A percentile compares a stretch with the other conserved stretches of the same genome.
phyloP scores from a whole-genome alignment of 2,113 vertebrate species.

The Quiscalus mexicanus region DNA sequence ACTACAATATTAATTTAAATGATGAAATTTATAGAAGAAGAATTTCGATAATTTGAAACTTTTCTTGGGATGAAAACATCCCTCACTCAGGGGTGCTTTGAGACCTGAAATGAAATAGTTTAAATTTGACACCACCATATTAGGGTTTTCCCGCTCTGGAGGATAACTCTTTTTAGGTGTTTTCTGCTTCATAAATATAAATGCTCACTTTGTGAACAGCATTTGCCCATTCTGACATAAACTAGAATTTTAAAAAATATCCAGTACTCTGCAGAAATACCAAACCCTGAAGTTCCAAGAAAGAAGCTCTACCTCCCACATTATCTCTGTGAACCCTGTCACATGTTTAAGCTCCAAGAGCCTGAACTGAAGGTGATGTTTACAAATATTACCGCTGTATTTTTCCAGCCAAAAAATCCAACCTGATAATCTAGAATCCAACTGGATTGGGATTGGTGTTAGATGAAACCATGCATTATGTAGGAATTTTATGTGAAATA shows the following conservation, averaged over 20 bases:
- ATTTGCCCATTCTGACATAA: neutral
- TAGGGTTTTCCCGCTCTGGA: neutral
- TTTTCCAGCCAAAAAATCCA: conserved; percentile 48
- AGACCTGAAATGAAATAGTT: neutral
- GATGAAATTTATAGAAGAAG: neutral
- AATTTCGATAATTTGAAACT: neutral
- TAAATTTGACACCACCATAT: neutral
- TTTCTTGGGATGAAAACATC: neutral
- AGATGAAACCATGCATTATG: conserved; percentile 40
- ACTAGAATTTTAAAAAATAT: neutral
- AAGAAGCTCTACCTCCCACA: neutral
- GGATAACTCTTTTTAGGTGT: neutral
- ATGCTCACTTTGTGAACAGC: neutral
- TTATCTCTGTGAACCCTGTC: neutral
- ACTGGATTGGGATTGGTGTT: neutral
- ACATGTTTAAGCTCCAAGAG: neutral
- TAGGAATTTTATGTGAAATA: conserved; percentile 41
- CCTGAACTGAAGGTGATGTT: conserved; percentile 7
- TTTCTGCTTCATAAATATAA: neutral
- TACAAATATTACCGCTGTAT: conserved; percentile 35
- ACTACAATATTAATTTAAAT: neutral
- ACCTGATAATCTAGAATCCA: conserved; percentile 40
- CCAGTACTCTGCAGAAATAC: neutral
- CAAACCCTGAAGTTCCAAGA: neutral
- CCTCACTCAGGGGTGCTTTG: neutral